Evolutionary conservation across 2,797 vertebrate species (phyloP), one percentile per base, ranked within the genome.

Genomic region (Centropyge bicolor): DNA sequence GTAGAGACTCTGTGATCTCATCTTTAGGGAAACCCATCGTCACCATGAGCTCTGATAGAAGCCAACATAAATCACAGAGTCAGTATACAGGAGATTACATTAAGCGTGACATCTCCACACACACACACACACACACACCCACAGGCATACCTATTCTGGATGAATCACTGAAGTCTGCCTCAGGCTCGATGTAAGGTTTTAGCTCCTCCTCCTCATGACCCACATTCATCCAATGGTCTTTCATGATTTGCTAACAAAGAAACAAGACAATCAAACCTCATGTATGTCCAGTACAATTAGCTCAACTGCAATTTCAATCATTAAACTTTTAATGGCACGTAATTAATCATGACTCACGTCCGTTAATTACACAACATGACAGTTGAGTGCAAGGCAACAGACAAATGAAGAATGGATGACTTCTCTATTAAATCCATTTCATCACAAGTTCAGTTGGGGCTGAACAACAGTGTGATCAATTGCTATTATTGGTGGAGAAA

Each of bases 201-300:
- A 99, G 94, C 86, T 98, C 97, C 94, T 99, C 97, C 70, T 98
- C 97, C 67, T 99, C 98, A 0, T 98, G 97, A 89, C 98, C 97
- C 85, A 98, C 97, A 84, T 99, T 99, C 98, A 99, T 98, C 98
- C 98, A 99, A 65, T 97, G 96, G 94, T 99, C 98, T 95, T 97
- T 98, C 98, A 99, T 99, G 87, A 98, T 98, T 98, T 99, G 98
- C 98, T 99, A 83, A 89, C 76, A 84, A 81, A 83, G 56, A 78
- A 86, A 85, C n/a, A 69, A 78, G 20, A 80, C 40, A 70, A 51
- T 68, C 43, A 76, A 7, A 46, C 17, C 35, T 57, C 14, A 49
- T 38, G 59, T 56, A 43, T 24, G 63, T 80, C 51, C 43, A 19
- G 22, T 31, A 14, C 6, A 64, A 66, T 69, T 22, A 54, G 12